Evolutionary conservation across 2,888 invertebrate genomes (phyloP), one percentile per base, ranked within the genome.

Genomic region (Carabus problematicus): DNA sequence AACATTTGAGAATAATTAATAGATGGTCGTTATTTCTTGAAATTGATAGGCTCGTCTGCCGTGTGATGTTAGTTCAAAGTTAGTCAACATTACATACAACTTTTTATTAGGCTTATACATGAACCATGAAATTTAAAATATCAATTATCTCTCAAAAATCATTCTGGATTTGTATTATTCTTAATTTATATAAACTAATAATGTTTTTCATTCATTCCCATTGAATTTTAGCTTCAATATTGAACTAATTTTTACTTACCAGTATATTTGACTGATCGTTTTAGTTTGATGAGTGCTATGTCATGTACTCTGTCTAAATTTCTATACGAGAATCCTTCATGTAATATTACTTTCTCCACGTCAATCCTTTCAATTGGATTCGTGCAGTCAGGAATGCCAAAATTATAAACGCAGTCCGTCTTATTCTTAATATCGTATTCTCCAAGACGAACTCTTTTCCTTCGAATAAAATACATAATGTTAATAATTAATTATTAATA

Each of bases 341-440:
- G 90, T 0, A 85, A 79, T 29, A 89, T 87, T 19, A 83, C 77
- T 61, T 84, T 79, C 66, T 88, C 88, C 1, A 90, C 80, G 0
- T 81, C 79, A 1, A 89, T 79, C 74, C 88, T 86, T 47, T 86
- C 74, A 0, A 85, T 83, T 0, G 84, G 80, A 0, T 82, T 83
- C 1, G 86, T 83, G 79, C 91, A 91, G 9, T 67, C 67, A 7
- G 8, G 14, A 54, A 41, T 52, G 0, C 74, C 73, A 6, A 71
- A 70, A n/a, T 68, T 56, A 1, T 58, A 72, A 8, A 81, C 75
- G 72, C 86, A 86, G 75, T 86, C 86, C 0, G 67, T 70, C 0
- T 77, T 79, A 39, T 79, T 79, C 0, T 73, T 73, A 0, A 79
- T 83, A 75, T 85, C 81, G 75, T 83, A 84, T 76, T 86, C 86